Evolutionary conservation across 2,113 vertebrate genomes (phyloP), one percentile per base, ranked within the genome.

Genomic region (Phasianus colchicus): DNA sequence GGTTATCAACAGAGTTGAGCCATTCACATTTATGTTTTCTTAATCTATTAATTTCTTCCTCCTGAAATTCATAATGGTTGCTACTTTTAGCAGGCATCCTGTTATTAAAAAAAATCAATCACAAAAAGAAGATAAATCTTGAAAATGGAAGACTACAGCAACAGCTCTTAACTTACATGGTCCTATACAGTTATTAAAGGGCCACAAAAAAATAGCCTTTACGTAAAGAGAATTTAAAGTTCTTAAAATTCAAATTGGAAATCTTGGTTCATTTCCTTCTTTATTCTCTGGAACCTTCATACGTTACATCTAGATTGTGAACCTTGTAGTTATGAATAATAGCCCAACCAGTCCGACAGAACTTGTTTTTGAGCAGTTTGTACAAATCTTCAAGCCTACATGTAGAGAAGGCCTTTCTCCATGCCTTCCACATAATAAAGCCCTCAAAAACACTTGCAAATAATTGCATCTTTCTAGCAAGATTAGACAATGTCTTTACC

Each of bases 121-220:
- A 34, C 9, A 60, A 86, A 83, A 7, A 10, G 12, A 76, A 76
- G 20, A 76, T 29, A 73, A 19, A 3, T 79, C 16, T 24, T 73
- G n/a, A 89, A 88, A 76, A 54, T 36, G 4, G 15, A 80, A 79
- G 43, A 52, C 36, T 34, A 40, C 13, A 66, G 8, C 22, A 73
- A 36, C 18, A 85, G 32, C 5, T 64, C 19, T 88, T 70, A n/a
- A 9, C 9, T 83, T 43, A 60, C 19, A 32, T 60, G 58, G 17
- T 24, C 4, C 1, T 7, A n/a, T 64, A 50, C 4, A 4, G 4
- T 58, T 83, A 45, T 42, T 52, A 61, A 91, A 83, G 11, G 2
- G 1, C 1, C 19, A 42, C 42, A 11, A 30, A 76, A 83, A 79
- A 30, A 12, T 6, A 63, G 0, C 4, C 0, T 4, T 29, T 6